These are phyloP conservation scores for Zaprionus ghesquierei DNA, from an alignment of 1,140 invertebrate genomes.

Conservation along the genomic window DNA sequence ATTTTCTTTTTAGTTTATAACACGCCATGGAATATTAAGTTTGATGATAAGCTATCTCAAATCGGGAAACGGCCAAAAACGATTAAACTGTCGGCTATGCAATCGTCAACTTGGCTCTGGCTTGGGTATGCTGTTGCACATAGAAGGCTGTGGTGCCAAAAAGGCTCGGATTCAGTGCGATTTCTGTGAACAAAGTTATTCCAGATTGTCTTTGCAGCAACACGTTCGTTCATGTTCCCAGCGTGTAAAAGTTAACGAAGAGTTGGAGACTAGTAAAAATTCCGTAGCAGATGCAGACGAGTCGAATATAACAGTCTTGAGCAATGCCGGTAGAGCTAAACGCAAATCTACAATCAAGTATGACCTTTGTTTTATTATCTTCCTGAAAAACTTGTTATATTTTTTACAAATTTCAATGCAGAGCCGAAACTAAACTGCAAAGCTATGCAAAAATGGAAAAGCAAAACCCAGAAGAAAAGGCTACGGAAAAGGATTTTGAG, in stretches of 20 bases:
- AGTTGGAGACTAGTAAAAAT: neutral
- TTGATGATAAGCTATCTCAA: conserved; percentile 43
- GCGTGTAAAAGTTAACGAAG: neutral
- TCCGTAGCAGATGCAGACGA: neutral
- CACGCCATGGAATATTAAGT: conserved; percentile 24
- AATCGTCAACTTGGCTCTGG: conserved; percentile 37
- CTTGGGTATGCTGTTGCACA: conserved; percentile 60
- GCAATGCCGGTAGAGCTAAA: conserved; percentile 65
- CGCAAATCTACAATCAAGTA: conserved; percentile 66
- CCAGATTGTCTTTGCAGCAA: conserved; percentile 3
- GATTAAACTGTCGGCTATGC: conserved; percentile 62
- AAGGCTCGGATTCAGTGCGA: conserved; percentile 47
- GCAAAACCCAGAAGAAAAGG: neutral
- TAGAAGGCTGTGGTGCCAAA: conserved; percentile 57
- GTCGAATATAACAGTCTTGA: conserved; percentile 18
- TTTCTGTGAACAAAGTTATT: conserved; percentile 45
- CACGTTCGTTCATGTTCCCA: conserved; percentile 47
- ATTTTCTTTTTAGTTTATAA: conserved; percentile 5
- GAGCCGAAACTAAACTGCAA: conserved; percentile 70
- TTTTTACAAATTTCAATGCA: conserved; percentile 20
- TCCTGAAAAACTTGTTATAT: neutral
- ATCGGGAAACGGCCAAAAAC: conserved; percentile 5
- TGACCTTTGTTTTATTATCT: neutral
- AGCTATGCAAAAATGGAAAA: conserved; percentile 36
- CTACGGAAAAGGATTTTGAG: conserved; percentile 42